phyloP scores from a whole-genome alignment of 2,113 vertebrate genomes.

The Onychorhynchus coronatus region DNA sequence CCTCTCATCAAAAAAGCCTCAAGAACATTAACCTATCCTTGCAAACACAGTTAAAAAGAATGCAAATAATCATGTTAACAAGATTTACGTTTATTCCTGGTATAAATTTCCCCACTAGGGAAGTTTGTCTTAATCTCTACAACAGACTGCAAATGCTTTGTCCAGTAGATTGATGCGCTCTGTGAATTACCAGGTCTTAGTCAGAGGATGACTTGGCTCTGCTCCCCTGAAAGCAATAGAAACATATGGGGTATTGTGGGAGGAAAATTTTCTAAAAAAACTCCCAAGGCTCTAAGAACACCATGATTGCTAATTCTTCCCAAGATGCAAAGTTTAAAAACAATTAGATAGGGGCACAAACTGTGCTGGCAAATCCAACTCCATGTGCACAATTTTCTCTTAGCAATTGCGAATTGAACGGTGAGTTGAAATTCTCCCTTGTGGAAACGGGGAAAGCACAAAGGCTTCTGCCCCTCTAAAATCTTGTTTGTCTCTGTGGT shows the following conservation, averaged over 20 bases:
- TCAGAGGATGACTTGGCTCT: neutral
- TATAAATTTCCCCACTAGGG: neutral
- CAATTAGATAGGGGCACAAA: constrained; percentile 29
- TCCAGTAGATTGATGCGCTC: neutral
- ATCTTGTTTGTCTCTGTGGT: neutral
- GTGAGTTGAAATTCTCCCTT: constrained; percentile 12
- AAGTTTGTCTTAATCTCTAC: neutral
- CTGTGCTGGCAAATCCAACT: constrained; percentile 28
- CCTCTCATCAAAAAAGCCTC: neutral
- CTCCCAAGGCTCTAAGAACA: neutral
- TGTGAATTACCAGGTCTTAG: neutral
- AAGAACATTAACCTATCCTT: neutral
- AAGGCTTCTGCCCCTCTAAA: constrained; percentile 20
- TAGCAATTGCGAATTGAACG: constrained; percentile 38
- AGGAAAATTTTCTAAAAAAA: neutral
- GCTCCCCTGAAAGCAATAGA: neutral
- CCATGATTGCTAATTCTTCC: constrained; percentile 29
- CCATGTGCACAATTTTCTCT: neutral
- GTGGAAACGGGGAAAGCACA: neutral
- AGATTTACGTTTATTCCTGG: neutral
- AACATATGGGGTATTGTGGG: neutral
- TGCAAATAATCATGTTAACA: neutral
- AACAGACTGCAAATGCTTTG: neutral
- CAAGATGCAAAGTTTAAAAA: constrained; percentile 45
- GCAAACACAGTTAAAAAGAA: neutral